Evolutionary conservation across 2,113 vertebrate species (phyloP), one percentile per base, ranked within the genome.

Genomic region (Cyanoliseus patagonus): DNA sequence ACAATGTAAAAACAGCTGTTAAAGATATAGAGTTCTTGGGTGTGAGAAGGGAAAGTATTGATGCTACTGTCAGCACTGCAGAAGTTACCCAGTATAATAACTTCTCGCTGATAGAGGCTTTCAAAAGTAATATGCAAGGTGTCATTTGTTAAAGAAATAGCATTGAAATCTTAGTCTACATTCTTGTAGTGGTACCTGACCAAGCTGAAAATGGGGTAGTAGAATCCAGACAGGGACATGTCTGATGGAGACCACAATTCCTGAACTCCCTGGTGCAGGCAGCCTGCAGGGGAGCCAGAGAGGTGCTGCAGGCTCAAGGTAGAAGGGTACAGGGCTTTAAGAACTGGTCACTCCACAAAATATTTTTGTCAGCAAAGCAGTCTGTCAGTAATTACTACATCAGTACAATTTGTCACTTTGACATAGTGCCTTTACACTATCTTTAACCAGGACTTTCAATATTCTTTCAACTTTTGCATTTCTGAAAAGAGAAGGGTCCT

Each of bases 41-140:
- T 2, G 1, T 11, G 9, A 15, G 19, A 25, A 44, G 1, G 10
- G 6, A 39, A 20, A 46, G 1, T 20, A 5, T 20, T 37, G 18
- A 19, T 57, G 6, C 37, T 78, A 7, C 30, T 63, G 11, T 53
- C 51, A 87, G 23, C 20, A 14, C 20, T 18, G 18, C 35, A 70
- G 12, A 80, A 69, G 10, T 61, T 46, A 55, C 6, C 6, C n/a
- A 79, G 22, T 10, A 2, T 28, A 66, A 19, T 9, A 63, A 42
- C 42, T 33, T 33, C 31, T 61, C 35, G 2, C 23, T 35, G 17
- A 64, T 35, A 52, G 0, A 39, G 10, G 1, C 46, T 68, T 46
- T 76, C 39, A 30, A 68, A 79, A 67, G 11, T 17, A 53, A 35
- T 18, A 30, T 7, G 2, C 20, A 16, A 80, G 4, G 9, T 24